Conservation (phyloP, 2,797 vertebrate species). For the Chelonia mydas region DNA sequence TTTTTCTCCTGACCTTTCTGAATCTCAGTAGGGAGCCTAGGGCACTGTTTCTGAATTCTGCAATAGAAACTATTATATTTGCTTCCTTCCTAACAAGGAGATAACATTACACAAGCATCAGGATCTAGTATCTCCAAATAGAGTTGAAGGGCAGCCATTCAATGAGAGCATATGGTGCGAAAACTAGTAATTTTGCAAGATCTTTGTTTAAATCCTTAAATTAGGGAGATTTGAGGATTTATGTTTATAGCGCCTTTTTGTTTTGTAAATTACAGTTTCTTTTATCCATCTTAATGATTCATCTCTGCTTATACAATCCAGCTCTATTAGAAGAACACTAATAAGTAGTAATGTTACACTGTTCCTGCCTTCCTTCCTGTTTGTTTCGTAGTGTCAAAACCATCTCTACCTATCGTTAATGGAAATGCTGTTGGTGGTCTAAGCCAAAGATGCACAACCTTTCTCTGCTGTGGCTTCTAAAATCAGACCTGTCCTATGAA, state of each 20-base stretch:
- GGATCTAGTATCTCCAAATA: not conserved
- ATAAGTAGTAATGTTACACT: not conserved
- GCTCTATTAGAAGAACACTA: not conserved
- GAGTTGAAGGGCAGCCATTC: not conserved
- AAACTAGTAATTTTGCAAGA: not conserved
- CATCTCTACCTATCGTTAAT: not conserved
- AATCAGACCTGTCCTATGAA: not conserved
- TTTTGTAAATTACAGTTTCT: not conserved
- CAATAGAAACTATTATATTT: fast-evolving
- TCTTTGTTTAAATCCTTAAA: not conserved
- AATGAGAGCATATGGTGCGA: not conserved
- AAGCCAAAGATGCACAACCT: not conserved
- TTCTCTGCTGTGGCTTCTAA: not conserved
- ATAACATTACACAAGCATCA: fast-evolving
- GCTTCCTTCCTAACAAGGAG: not conserved
- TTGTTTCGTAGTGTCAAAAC: slow-evolving; percentile 28
- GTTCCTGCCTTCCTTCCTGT: slow-evolving; percentile 8
- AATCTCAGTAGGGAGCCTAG: not conserved
- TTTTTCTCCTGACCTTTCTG: slow-evolving; percentile 10
- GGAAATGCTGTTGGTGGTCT: not conserved
- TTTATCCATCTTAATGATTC: slow-evolving; percentile 3
- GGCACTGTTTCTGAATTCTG: fast-evolving
- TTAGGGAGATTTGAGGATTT: not conserved
- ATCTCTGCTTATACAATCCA: slow-evolving; percentile 24
- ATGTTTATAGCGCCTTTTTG: not conserved